These are phyloP conservation scores for Nyctereutes procyonoides DNA, from an alignment of 2,113 vertebrate genomes.

Conservation along the genomic window DNA sequence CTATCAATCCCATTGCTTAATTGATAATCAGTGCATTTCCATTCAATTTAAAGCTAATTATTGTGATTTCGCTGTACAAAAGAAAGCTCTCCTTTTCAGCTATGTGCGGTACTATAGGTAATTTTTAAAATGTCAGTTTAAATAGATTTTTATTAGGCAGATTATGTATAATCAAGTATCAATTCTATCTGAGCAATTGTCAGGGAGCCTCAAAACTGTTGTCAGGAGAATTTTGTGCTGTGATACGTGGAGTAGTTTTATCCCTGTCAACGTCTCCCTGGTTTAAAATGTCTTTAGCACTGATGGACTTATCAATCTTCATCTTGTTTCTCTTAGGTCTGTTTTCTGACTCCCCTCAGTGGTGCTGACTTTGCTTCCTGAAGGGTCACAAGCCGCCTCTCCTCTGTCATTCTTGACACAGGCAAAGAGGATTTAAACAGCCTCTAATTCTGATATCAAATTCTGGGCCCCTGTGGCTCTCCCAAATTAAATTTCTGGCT, in stretches of 20 bases:
- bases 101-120: slow-evolving; percentile 41
- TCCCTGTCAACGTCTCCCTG: neutral
- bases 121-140: slow-evolving; percentile 59
- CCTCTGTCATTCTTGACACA: neutral
- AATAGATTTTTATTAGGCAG: slow-evolving; percentile 63
- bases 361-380: neutral
- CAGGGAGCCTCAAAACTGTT: slow-evolving; percentile 31
- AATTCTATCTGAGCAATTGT: slow-evolving; percentile 22
- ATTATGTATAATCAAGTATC: slow-evolving; percentile 53
- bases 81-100: slow-evolving; percentile 65
- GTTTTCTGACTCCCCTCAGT: neutral
- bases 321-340: slow-evolving; percentile 25
- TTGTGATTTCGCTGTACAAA: slow-evolving; percentile 63
- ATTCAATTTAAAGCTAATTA: slow-evolving; percentile 70
- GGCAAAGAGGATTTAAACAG: slow-evolving; percentile 39
- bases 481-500: neutral
- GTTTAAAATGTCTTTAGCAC: slow-evolving; percentile 37
- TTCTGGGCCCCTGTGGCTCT: neutral
- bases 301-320: neutral
- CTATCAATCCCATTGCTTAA: slow-evolving; percentile 61
- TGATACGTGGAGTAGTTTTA: neutral
- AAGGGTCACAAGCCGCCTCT: neutral
- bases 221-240: slow-evolving; percentile 11
- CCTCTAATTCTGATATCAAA: neutral
- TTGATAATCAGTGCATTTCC: slow-evolving; percentile 65